Evolutionary conservation across 2,888 invertebrate species (phyloP), one percentile per base, ranked within the genome.

Genomic region (Eubasilissa splendida): DNA sequence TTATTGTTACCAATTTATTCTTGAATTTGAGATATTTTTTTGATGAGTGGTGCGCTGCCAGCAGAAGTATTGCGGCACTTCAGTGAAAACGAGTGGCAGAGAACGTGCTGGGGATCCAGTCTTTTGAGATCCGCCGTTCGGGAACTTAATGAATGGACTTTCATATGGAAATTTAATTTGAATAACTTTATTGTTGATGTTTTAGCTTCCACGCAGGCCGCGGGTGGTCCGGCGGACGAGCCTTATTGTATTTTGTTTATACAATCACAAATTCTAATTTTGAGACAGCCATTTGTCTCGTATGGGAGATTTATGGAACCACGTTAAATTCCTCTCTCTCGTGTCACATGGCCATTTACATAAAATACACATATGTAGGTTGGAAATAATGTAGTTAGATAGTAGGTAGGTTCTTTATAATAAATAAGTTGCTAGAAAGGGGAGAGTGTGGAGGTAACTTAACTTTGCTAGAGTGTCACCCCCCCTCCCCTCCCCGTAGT

Each of bases 151-250:
- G 71, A 71, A 71, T 71, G 71, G 71, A 33, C 74, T 63, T 76
- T 76, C 76, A 65, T 76, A 76, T 76, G 76, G 76, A 76, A 63
- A 76, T 76, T n/a, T 56, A 14, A 60, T 76, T 42, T 42, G 42
- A 42, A 42, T 42, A 42, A 42, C 42, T 42, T 42, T 76, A 60
- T 63, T 63, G 14, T 63, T 63, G 9, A 9, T 76, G 52, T 60
- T 42, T 63, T 76, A 53, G 76, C 50, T 60, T 14, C n/a, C 22
- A 50, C 12, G 52, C 8, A n/a, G 71, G 14, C 42, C 60, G 14
- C 53, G 76, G 76, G 76, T 76, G 76, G 76, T 63, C 76, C 54
- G 71, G 12, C 71, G 54, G 71, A 71, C 22, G 54, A 59, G 68
- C 68, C n/a, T 68, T n/a, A 68, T 68, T 68, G 68, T 68, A 14